Evolutionary conservation across 2,113 vertebrate species (phyloP), one percentile per base, ranked within the genome.

Genomic region (Crocuta crocuta): DNA sequence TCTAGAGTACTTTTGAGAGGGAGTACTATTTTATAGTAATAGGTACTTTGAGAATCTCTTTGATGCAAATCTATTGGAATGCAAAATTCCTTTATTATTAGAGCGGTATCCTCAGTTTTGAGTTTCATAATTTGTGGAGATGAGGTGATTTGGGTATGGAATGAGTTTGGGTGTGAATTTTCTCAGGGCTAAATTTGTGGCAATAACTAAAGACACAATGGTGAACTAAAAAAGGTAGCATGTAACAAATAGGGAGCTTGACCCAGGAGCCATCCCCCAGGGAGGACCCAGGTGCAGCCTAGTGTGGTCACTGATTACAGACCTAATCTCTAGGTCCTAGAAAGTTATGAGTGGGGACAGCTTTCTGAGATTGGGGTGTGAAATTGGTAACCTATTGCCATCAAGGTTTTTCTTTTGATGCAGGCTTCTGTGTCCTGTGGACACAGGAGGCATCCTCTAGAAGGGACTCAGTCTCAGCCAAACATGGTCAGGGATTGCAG

Each of bases 1-100:
- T 71, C 26, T 85, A 80, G 50, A 95, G 85, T 88, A 68, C 55
- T 43, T 96, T 79, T 98, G 90, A 94, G 78, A 98, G 92, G 98
- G 81, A 96, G 95, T 24, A 81, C 43, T 82, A 10, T 89, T 92
- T 31, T 80, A 53, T 70, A 28, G 90, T 95, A 94, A 94, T 66
- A 17, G 48, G 28, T 86, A 84, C 45, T 95, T 89, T 50, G 91
- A 97, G 79, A 94, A 53, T 55, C 19, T 92, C 58, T 96, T 93
- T 31, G 53, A 35, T 82, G 58, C 28, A 95, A 80, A 81, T 92
- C 31, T 66, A n/a, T 68, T 93, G 70, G 16, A 87, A 92, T 24
- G 84, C 50, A 87, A 96, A 84, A 65, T 90, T 94, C 11, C n/a
- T 96, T 88, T 92, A 86, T 86, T 89, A 39, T 88, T 83, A 78